These are phyloP conservation scores for Zoanthus gigantus DNA, from an alignment of 92 coral and sea anemone genomes.

Conservation along the genomic window DNA sequence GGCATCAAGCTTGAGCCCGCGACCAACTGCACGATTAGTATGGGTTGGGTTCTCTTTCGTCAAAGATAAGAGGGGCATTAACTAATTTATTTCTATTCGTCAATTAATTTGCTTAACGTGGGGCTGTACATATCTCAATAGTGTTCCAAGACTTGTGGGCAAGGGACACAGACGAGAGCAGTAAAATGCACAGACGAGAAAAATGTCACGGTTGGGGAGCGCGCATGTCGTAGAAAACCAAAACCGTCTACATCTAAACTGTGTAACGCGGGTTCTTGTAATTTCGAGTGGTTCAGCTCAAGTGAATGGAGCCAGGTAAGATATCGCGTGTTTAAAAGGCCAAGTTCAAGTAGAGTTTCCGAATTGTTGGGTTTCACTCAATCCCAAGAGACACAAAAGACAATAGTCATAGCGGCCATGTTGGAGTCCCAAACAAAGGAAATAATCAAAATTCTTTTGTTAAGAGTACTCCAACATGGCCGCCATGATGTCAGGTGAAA, in stretches of 20 bases:
- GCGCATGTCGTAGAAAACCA: not conserved
- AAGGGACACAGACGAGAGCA: not conserved
- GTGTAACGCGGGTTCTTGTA: conserved; percentile 19
- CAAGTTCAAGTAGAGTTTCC: too few relatives aligned
- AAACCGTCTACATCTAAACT: not conserved
- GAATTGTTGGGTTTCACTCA: too few relatives aligned
- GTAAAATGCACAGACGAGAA: not conserved
- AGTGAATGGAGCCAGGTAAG: conserved; percentile 15
- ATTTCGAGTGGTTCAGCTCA: conserved; percentile 6
- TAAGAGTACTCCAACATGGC: too few relatives aligned
- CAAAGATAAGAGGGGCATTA: not conserved
- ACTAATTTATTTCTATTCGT: not conserved
- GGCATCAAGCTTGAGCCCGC: too few relatives aligned
- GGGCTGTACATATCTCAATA: not conserved
- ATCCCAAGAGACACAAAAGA: too few relatives aligned
- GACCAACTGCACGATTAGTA: too few relatives aligned
- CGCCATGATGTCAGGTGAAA: too few relatives aligned
- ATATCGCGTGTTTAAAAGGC: too few relatives aligned
- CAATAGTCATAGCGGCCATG: too few relatives aligned
- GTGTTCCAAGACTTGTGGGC: conserved; percentile 2
- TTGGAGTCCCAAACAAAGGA: too few relatives aligned
- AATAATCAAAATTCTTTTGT: too few relatives aligned
- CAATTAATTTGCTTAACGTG: not conserved
- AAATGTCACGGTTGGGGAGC: not conserved
- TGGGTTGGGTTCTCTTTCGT: not conserved